Evolutionary conservation across 1,140 invertebrate species (phyloP), one percentile per base, ranked within the genome.

Genomic region (Drosophila bipectinata): DNA sequence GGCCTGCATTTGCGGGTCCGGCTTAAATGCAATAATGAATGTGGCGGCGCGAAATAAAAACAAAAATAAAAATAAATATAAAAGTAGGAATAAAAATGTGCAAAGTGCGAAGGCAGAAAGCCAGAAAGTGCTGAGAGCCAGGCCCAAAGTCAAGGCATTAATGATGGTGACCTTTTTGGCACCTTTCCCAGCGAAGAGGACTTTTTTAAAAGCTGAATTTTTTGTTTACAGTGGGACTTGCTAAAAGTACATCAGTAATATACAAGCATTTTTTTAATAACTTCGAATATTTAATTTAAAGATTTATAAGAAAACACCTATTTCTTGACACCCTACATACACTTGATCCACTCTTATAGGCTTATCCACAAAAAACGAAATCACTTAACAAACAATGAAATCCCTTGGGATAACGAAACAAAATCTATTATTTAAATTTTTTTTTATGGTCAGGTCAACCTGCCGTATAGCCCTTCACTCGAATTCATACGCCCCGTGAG

Each of bases 11-110:
- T 71, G 72, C 55, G 44, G 14, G 41, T 18, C 56, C 57, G 48
- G 47, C 49, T 67, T 79, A 83, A 85, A 84, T 87, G 77, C 82
- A 80, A 69, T 77, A 84, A 80, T 77, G 72, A 72, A 71, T 72
- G 60, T 67, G 73, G 45, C 67, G 64, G 47, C 64, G 34, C 45
- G 21, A 24, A 60, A 77, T 55, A 60, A 63, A 56, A 49, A 53
- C 37, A 37, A 34, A 41, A 56, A 44, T 26, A 54, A 62, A 32
- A 68, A 52, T 21, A 30, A 48, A 47, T 44, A 28, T 32, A 30
- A 21, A 48, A 51, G 37, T 14, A 32, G 44, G 32, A 60, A 39
- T 15, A 44, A 71, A 61, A 72, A 24, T 49, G 41, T 49, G 51
- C 44, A 41, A 58, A 57, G 67, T 71, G 67, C 54, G 18, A 69